Evolutionary conservation across 2,797 vertebrate genomes (phyloP).

Genomic region (Alauda arvensis): DNA sequence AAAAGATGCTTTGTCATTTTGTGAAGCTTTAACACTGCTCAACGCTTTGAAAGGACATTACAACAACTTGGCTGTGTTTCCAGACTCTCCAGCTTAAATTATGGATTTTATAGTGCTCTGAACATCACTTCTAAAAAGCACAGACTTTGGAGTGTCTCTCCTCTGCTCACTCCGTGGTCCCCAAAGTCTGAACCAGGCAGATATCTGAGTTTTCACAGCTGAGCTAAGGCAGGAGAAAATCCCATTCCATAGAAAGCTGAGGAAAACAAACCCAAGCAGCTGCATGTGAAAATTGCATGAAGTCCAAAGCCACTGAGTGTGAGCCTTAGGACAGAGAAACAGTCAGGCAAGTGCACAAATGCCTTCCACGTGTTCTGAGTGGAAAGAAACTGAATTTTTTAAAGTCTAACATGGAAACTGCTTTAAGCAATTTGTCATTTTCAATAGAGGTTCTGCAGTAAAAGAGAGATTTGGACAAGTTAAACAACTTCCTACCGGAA

Average conservation of each 20-base stretch:
- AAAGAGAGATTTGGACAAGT: constrained; percentile 42
- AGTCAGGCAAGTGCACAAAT: constrained; percentile 56
- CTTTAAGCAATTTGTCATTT: constrained; percentile 69
- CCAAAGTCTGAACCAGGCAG: neutral
- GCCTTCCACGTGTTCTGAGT: constrained; percentile 52
- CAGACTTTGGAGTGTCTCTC: neutral
- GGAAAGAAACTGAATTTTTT: constrained; percentile 49
- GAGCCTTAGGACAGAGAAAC: constrained; percentile 49
- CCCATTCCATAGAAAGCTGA: neutral
- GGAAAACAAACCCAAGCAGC: neutral
- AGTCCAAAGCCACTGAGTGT: neutral
- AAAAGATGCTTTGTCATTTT: neutral
- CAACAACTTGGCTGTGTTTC: neutral
- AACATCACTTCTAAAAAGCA: neutral
- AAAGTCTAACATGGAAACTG: constrained; percentile 57
- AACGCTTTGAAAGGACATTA: neutral
- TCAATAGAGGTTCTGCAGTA: constrained; percentile 28
- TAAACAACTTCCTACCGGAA: constrained; percentile 37
- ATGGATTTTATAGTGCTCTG: neutral
- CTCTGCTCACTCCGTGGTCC: neutral
- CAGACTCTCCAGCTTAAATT: neutral
- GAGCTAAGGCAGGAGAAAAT: neutral
- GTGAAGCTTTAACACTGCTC: neutral
- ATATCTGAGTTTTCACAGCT: neutral
- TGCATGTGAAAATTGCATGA: neutral